These are phyloP conservation scores for Phocoena sinus DNA, from an alignment of 2,113 vertebrate genomes.

Conservation along the genomic window DNA sequence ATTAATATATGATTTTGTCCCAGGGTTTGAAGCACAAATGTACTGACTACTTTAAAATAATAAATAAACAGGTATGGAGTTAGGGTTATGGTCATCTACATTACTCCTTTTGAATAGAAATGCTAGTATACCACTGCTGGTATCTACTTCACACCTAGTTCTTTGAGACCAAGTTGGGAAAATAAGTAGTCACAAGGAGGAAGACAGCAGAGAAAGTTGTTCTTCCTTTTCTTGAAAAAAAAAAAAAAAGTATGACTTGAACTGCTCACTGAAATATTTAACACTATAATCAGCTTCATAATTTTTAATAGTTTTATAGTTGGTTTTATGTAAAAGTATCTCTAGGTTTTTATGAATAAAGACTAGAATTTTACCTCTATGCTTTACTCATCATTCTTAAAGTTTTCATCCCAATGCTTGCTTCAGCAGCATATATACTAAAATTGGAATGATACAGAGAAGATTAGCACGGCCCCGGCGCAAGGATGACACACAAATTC, in stretches of 20 bases:
- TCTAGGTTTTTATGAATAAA: not conserved
- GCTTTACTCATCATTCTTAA: not conserved
- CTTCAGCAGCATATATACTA: no score
- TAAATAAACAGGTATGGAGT: not conserved
- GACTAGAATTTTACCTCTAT: not conserved
- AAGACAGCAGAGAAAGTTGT: not conserved
- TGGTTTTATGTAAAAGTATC: not conserved
- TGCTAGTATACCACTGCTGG: not conserved
- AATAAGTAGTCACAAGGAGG: not conserved
- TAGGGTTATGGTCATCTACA: not conserved
- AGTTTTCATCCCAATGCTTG: not conserved
- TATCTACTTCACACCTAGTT: not conserved
- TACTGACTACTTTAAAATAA: not conserved
- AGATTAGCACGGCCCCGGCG: no score
- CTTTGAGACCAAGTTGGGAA: not conserved
- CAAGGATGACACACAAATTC: no score
- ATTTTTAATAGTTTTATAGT: not conserved
- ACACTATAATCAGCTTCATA: not conserved
- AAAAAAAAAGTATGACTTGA: not conserved
- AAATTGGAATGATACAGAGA: no score
- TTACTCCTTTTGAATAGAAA: not conserved
- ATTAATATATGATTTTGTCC: not conserved
- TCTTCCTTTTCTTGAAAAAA: not conserved
- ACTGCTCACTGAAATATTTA: not conserved
- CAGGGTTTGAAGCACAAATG: not conserved